Percentiles rank a stretch among this genome's conserved stretches.
phyloP scores from a whole-genome alignment of 2,113 vertebrate species.

The Anhinga rufa region DNA sequence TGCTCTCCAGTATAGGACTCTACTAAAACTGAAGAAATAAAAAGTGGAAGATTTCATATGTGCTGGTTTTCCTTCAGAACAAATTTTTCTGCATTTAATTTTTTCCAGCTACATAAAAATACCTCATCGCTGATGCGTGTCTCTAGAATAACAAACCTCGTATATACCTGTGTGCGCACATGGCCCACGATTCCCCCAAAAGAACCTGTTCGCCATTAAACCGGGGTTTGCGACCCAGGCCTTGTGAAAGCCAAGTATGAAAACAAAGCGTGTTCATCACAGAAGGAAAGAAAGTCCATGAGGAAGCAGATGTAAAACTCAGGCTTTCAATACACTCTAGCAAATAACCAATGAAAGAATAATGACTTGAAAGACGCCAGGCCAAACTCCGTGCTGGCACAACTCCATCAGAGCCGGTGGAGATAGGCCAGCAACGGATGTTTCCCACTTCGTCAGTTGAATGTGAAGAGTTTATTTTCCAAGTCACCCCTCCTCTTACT shows the following conservation, averaged over 20 bases:
- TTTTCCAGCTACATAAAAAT: not conserved
- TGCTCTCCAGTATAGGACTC: not conserved
- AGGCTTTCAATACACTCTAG: not conserved
- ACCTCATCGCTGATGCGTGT: not conserved
- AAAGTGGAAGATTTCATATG: not conserved
- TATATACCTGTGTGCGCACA: not conserved
- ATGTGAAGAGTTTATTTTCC: slow-evolving; percentile 13
- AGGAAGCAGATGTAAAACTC: not conserved
- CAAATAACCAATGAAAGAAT: slow-evolving; percentile 21
- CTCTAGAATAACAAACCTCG: not conserved
- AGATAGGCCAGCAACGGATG: not conserved
- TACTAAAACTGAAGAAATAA: not conserved
- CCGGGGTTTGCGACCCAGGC: not conserved
- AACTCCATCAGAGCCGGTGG: not conserved
- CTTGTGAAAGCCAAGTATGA: not conserved
- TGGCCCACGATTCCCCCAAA: accelerated
- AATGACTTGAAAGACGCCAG: not conserved
- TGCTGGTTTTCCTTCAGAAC: not conserved
- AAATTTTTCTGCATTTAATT: not conserved
- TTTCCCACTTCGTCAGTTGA: slow-evolving; percentile 22
- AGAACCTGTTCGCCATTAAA: not conserved
- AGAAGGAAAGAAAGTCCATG: not conserved
- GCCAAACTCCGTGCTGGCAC: not conserved
- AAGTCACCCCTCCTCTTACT: not conserved
- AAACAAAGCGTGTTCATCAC: not conserved